These are phyloP conservation scores for Brachyistius frenatus DNA, from an alignment of 2,113 vertebrate genomes.

Conservation along the genomic window DNA sequence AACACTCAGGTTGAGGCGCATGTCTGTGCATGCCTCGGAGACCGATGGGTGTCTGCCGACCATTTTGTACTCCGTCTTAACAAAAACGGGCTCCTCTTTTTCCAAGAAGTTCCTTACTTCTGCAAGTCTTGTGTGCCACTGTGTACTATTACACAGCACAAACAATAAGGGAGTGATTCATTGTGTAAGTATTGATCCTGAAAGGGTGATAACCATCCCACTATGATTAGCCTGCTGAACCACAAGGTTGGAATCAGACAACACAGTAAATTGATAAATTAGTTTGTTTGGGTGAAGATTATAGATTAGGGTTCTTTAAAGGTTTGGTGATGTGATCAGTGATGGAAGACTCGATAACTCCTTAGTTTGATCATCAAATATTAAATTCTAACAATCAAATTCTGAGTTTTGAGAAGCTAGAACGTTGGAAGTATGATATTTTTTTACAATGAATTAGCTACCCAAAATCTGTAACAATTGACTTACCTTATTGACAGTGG, in stretches of 20 bases:
- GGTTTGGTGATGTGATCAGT: too few relatives aligned
- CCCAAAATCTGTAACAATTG: too few relatives aligned
- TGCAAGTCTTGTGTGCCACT: not conserved
- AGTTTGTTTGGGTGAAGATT: not conserved
- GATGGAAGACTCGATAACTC: too few relatives aligned
- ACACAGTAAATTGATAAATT: not conserved
- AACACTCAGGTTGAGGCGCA: constrained; percentile 20
- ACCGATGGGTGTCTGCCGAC: constrained; percentile 17
- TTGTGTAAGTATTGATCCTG: not conserved
- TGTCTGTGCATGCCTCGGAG: constrained; percentile 24
- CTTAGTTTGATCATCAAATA: too few relatives aligned
- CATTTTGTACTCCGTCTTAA: not conserved
- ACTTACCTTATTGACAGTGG: too few relatives aligned
- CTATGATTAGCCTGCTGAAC: not conserved
- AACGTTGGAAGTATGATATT: too few relatives aligned
- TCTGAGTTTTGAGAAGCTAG: too few relatives aligned
- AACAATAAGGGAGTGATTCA: not conserved
- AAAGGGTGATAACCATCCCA: not conserved
- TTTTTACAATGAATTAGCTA: too few relatives aligned
- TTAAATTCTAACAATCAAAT: too few relatives aligned
- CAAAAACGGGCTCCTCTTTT: constrained; percentile 17
- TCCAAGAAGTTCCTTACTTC: constrained; percentile 4
- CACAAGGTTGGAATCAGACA: not conserved
- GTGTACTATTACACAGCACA: not conserved
- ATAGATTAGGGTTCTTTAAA: not conserved